These are phyloP conservation scores for Agrochola circellaris DNA, from an alignment of 2,888 invertebrate species.

Conservation along the genomic window DNA sequence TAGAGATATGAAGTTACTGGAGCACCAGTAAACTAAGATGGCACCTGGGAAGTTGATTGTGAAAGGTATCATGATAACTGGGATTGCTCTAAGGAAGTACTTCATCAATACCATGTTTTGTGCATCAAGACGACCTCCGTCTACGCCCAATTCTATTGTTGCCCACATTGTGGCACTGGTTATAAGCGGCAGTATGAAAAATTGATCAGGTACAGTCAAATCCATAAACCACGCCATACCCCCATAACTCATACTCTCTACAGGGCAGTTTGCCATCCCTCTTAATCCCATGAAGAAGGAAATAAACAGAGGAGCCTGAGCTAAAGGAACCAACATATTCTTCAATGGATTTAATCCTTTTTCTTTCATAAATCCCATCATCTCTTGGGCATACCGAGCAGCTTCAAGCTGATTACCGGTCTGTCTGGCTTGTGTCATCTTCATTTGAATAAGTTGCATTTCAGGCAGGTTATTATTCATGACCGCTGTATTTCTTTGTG, in stretches of 20 bases:
- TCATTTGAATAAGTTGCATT: constrained; percentile 94
- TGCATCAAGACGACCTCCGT: constrained; percentile 92
- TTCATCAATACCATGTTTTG: constrained; percentile 93
- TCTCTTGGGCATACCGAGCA: constrained; percentile 94
- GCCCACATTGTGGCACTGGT: constrained; percentile 95
- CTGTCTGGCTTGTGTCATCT: constrained; percentile 96
- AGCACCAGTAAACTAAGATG: constrained; percentile 97
- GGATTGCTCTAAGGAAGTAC: constrained; percentile 94
- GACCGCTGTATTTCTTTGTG: constrained; percentile 95
- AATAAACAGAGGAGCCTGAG: constrained; percentile 97
- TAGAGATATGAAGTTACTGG: constrained; percentile 96
- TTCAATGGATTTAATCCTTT: constrained; percentile 95
- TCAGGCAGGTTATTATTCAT: constrained; percentile 97
- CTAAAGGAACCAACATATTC: constrained; percentile 94
- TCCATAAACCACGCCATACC: constrained; percentile 98
- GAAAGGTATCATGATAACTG: constrained; percentile 95
- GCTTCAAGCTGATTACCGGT: constrained; percentile 95
- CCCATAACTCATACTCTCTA: constrained; percentile 96
- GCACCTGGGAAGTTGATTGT: constrained; percentile 97
- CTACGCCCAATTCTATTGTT: constrained; percentile 96
- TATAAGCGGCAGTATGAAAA: constrained; percentile 95
- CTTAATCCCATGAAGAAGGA: constrained; percentile 97
- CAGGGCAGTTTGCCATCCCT: constrained; percentile 96
- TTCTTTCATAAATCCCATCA: constrained; percentile 95
- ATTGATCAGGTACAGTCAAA: constrained; percentile 97